phyloP scores from a whole-genome alignment of 2,888 invertebrate genomes.

The Conomelus anceps region DNA sequence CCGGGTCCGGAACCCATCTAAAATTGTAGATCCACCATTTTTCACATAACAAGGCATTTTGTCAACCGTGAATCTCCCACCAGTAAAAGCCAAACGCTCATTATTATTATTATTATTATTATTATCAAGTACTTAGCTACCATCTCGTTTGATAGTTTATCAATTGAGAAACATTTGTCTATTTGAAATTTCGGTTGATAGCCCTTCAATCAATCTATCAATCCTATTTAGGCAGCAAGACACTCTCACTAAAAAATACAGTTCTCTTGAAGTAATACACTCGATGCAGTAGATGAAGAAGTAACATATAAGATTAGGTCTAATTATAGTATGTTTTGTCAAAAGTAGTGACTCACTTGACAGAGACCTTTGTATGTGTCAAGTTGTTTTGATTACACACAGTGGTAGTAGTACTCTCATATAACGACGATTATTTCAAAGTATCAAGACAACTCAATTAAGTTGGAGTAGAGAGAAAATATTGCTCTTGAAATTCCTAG shows the following conservation, averaged over 20 bases:
- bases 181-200: neutral
- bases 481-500: neutral
- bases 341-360: neutral
- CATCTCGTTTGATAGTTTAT: neutral
- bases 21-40: no score
- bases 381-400: neutral
- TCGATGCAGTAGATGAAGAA: neutral
- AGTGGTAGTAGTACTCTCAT: neutral
- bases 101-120: no score
- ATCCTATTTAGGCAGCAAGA: neutral
- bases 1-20: no score
- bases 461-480: neutral
- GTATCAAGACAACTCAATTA: neutral
- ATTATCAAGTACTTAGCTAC: neutral
- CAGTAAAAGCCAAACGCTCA: no score
- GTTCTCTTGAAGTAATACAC: neutral
- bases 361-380: neutral
- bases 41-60: no score
- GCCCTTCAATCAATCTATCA: neutral
- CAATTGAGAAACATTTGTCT: neutral
- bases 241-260: neutral
- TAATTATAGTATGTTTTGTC: neutral
- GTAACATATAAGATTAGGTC: no score
- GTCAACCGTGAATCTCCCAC: no score
- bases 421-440: neutral